Percentiles rank a stretch among this genome's conserved stretches.
These are phyloP conservation scores for Nephrotoma appendiculata DNA, from an alignment of 2,888 invertebrate species.

Conservation along the genomic window DNA sequence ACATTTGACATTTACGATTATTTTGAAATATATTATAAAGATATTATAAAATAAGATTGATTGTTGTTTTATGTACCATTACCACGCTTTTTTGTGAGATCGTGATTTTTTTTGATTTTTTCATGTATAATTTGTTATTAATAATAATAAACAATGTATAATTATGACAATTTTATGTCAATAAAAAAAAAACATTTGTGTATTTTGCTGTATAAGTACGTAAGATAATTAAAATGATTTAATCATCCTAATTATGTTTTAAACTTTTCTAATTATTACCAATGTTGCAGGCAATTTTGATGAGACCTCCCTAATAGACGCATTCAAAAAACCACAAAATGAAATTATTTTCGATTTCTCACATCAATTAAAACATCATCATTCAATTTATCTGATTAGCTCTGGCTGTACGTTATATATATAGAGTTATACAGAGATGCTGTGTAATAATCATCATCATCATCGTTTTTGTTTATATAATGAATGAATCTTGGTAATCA, in stretches of 20 bases:
- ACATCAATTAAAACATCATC: conserved; percentile 4
- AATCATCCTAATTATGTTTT: neutral
- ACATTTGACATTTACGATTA: neutral
- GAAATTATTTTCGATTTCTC: neutral
- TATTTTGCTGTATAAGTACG: neutral
- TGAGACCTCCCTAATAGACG: neutral
- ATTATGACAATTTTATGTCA: neutral
- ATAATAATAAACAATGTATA: neutral
- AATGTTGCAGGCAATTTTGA: neutral
- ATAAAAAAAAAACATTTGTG: neutral
- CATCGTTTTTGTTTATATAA: neutral
- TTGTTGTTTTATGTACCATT: neutral
- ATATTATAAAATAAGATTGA: neutral
- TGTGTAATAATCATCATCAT: neutral
- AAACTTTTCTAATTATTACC: neutral
- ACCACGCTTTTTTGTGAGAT: neutral
- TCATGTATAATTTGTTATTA: neutral
- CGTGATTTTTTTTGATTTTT: neutral
- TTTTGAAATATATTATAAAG: neutral
- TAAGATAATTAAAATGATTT: neutral
- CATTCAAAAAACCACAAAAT: neutral
- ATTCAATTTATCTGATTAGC: neutral
- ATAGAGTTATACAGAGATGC: neutral
- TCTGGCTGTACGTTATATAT: neutral
- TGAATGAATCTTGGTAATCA: neutral